phyloP scores from a whole-genome alignment of 2,888 invertebrate species.

The Philopedon plagiatum region DNA sequence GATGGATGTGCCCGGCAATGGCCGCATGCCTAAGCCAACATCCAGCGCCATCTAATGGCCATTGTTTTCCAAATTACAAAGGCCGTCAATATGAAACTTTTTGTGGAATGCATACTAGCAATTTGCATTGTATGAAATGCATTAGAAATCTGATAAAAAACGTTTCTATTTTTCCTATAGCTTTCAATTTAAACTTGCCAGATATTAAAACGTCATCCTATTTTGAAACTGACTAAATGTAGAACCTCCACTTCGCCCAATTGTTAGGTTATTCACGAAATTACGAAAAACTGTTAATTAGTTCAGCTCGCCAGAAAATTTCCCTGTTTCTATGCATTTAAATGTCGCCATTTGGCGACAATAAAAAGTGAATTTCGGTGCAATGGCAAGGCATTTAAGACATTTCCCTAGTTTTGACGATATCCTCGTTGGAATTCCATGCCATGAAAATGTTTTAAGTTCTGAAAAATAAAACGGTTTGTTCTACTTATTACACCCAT shows the following conservation, averaged over 20 bases:
- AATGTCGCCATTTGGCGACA: slow-evolving; percentile 37
- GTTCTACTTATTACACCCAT: no score
- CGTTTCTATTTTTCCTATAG: background rate
- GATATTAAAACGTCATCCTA: background rate
- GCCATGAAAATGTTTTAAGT: no score
- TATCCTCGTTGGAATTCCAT: slow-evolving; percentile 8
- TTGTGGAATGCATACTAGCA: no score
- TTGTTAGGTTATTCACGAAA: slow-evolving; percentile 42
- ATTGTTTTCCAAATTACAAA: slow-evolving; percentile 36
- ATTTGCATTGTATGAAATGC: no score
- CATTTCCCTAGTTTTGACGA: slow-evolving; percentile 28
- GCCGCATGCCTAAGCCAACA: slow-evolving; percentile 29
- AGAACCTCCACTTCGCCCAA: slow-evolving; percentile 27
- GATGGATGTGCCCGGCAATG: slow-evolving; percentile 48
- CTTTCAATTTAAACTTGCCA: background rate
- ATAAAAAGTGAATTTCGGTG: slow-evolving; percentile 37
- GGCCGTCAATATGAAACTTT: slow-evolving; percentile 24
- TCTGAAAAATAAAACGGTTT: no score
- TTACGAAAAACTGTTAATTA: slow-evolving; percentile 48
- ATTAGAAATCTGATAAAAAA: no score
- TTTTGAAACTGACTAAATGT: slow-evolving; percentile 28
- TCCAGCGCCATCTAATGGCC: slow-evolving; percentile 40
- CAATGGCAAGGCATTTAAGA: slow-evolving; percentile 11
- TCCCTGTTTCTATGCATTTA: slow-evolving; percentile 48
- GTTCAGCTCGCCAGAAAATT: slow-evolving; percentile 27